These are phyloP conservation scores for Acleris sparsana DNA, from an alignment of 2,888 invertebrate genomes.

Conservation along the genomic window DNA sequence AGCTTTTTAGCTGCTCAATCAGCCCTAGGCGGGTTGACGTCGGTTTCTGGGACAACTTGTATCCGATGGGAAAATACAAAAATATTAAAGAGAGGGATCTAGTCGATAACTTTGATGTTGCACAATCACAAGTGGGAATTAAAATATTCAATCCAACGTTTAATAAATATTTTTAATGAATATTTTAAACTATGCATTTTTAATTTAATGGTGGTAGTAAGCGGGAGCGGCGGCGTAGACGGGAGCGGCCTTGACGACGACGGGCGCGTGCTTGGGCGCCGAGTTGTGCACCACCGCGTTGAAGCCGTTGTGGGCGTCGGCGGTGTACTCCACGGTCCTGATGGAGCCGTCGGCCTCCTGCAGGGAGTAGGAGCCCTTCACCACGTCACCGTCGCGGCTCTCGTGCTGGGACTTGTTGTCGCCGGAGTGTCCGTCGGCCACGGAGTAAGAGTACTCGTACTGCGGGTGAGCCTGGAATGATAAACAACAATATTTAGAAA, in stretches of 20 bases:
- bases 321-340: slow-evolving; percentile 77
- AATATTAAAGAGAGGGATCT: too few relatives aligned
- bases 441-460: slow-evolving; percentile 77
- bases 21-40: too few relatives aligned
- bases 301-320: slow-evolving; percentile 76
- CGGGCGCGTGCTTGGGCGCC: slow-evolving; percentile 60
- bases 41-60: too few relatives aligned
- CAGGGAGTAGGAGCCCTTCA: slow-evolving; percentile 77
- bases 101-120: too few relatives aligned
- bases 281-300: slow-evolving; percentile 68
- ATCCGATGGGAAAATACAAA: too few relatives aligned
- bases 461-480: slow-evolving; percentile 57
- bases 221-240: slow-evolving; percentile 49
- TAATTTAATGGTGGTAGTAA: slow-evolving; percentile 49
- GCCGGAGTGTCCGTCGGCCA: slow-evolving; percentile 78
- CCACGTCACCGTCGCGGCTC: slow-evolving; percentile 74
- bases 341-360: slow-evolving; percentile 78
- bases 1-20: too few relatives aligned
- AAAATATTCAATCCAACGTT: too few relatives aligned
- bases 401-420: slow-evolving; percentile 81
- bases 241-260: slow-evolving; percentile 57
- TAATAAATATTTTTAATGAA: too few relatives aligned
- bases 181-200: too few relatives aligned
- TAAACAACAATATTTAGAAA: background rate
- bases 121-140: too few relatives aligned